These are phyloP conservation scores for Tringa solitaria DNA, from an alignment of 2,113 vertebrate species.

Conservation along the genomic window DNA sequence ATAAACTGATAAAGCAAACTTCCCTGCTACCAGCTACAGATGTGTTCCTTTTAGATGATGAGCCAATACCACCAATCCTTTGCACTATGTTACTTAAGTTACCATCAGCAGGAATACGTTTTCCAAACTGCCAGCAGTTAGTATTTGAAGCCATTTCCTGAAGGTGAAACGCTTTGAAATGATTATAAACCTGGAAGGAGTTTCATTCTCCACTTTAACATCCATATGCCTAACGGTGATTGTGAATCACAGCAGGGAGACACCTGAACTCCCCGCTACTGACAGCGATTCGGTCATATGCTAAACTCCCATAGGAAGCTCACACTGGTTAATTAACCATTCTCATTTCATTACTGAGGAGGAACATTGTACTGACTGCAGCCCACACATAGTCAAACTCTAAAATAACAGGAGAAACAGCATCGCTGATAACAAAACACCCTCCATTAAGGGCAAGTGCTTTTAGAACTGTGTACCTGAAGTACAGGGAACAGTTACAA, in stretches of 20 bases:
- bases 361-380: background rate
- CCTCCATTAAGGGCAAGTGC: background rate
- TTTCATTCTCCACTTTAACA: background rate
- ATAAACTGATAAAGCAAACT: background rate
- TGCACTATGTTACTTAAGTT: background rate
- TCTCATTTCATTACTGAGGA: background rate
- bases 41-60: background rate
- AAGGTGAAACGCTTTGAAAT: background rate
- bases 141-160: background rate
- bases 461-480: background rate
- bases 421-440: background rate
- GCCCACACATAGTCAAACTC: background rate
- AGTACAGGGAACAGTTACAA: background rate
- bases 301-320: background rate
- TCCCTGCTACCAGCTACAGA: background rate
- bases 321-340: background rate
- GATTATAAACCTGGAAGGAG: background rate
- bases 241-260: background rate
- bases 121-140: background rate
- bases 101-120: background rate
- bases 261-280: background rate
- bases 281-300: background rate
- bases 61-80: background rate
- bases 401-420: background rate
- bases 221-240: accelerated